Percentiles rank a stretch among this genome's conserved stretches.
Conservation (phyloP, 2,888 invertebrate species). For the Calephelis perditalis region DNA sequence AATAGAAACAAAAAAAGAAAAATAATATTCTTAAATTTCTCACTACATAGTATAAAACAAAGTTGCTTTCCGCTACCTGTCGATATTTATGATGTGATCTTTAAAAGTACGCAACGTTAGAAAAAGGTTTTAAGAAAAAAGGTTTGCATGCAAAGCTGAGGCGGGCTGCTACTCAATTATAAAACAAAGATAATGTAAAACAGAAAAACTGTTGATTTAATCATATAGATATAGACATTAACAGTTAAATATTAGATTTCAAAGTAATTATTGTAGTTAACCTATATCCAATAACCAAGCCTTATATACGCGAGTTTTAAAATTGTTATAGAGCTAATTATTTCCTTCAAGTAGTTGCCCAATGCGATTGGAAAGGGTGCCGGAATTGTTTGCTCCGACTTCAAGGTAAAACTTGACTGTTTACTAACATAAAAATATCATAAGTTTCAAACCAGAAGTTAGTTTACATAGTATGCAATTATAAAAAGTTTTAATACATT, state of each 20-base stretch:
- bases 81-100: no score
- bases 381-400: slow-evolving; percentile 63
- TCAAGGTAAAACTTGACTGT: slow-evolving; percentile 29
- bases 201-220: no score
- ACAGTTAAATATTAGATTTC: not conserved
- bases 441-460: slow-evolving; percentile 16
- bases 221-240: no score
- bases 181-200: no score
- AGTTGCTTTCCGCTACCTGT: no score
- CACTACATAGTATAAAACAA: no score
- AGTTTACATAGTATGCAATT: not conserved
- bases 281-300: not conserved
- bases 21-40: no score
- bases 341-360: slow-evolving; percentile 34
- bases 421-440: slow-evolving; percentile 37
- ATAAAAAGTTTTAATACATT: slow-evolving; percentile 15
- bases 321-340: slow-evolving; percentile 35
- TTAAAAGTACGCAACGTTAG: no score
- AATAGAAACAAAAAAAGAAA: no score
- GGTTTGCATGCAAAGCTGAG: no score
- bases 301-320: slow-evolving; percentile 2
- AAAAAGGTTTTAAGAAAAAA: no score
- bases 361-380: slow-evolving; percentile 62
- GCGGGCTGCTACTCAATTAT: no score
- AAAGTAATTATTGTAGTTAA: not conserved